Evolutionary conservation across 2,888 invertebrate species (phyloP), one percentile per base, ranked within the genome.

Genomic region (Neoscelio sp.): DNA sequence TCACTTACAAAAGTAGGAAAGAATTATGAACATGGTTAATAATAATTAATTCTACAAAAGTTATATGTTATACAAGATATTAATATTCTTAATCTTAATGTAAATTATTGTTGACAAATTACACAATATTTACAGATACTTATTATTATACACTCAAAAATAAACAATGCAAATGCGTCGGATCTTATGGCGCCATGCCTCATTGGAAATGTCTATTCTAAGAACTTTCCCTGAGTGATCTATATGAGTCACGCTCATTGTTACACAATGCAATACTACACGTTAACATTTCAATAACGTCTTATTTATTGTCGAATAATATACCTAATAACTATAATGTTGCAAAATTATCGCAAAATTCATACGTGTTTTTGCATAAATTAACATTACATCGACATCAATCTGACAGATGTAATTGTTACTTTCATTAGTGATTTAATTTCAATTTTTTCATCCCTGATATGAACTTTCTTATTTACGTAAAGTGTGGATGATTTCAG

Each of bases 191-290:
- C 65, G 74, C 74, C 64, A 58, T 58, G 65, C 33, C 46, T 74
- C 65, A 74, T 56, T 74, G 74, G 40, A 74, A 74, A 64, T 42
- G 42, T 64, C 74, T 74, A 67, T 60, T 58, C 74, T 48, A 35
- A 65, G 65, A 50, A 67, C 74, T 74, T 74, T 65, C 74, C 56
- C 65, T 15, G 50, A 56, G 56, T 74, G 58, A 64, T 74, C 74
- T 58, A 74, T 50, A 74, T 74, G 65, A 74, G 65, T 64, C 74
- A 74, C 65, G 56, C 50, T 58, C 28, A 40, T 46, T 56, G 48
- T 56, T 65, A 58, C 65, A 74, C 58, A 56, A 74, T 74, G 38
- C 56, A 13, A 17, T 4, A 38, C 13, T 28, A 26, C 12, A 56
- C 56, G 40, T 58, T 64, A 60, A 13, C 28, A 58, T 65, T 74